Conservation (phyloP, 2,888 invertebrate species). For the Drosophila pseudotakahashii region DNA sequence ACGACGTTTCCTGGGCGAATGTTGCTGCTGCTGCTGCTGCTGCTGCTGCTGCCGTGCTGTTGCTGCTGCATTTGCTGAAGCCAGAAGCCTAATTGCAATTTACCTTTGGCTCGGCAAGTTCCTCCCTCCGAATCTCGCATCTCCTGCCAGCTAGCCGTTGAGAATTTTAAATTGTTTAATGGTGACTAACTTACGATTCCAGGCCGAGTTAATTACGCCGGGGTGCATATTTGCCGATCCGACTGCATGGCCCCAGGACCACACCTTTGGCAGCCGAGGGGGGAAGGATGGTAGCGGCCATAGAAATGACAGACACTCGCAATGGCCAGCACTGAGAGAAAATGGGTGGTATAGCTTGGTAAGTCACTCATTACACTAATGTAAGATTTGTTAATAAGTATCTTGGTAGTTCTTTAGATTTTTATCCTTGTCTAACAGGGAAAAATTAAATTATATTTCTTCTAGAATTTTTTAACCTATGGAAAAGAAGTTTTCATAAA, state of each 20-base stretch:
- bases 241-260: constrained; percentile 51
- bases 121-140: constrained; percentile 30
- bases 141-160: constrained; percentile 61
- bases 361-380: too few relatives aligned
- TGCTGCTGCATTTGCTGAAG: constrained; percentile 71
- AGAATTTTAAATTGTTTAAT: constrained; percentile 80
- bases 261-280: constrained; percentile 31
- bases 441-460: too few relatives aligned
- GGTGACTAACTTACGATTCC: constrained; percentile 81
- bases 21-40: constrained; percentile 32
- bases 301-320: constrained; percentile 67
- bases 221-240: constrained; percentile 80
- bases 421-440: too few relatives aligned
- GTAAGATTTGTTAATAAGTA: too few relatives aligned
- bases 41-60: constrained; percentile 28
- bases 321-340: constrained; percentile 13
- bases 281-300: constrained; percentile 40
- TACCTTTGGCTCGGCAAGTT: constrained; percentile 68
- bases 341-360: background rate
- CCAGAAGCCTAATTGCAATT: constrained; percentile 84
- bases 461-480: too few relatives aligned
- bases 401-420: too few relatives aligned
- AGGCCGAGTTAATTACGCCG: constrained; percentile 80
- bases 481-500: too few relatives aligned
- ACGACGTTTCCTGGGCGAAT: constrained; percentile 36